Evolutionary conservation across 2,888 invertebrate species (phyloP).

Genomic region (Protonemura montana): DNA sequence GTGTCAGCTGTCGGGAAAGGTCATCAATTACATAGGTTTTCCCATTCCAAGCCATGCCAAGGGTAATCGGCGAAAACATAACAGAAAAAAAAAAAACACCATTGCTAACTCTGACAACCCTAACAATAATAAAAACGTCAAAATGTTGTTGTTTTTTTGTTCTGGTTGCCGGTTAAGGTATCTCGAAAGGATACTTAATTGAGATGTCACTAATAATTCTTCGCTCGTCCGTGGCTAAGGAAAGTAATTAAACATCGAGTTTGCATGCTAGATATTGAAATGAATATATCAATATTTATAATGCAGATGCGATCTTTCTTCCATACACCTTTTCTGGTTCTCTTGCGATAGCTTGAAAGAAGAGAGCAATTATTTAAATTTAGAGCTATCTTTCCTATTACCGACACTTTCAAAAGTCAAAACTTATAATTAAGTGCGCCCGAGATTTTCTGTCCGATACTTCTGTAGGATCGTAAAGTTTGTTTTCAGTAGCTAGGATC

Average conservation of each 20-base stretch:
- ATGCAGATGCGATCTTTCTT: not conserved
- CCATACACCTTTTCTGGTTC: not conserved
- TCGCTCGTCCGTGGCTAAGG: not conserved
- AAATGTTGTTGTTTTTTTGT: not conserved
- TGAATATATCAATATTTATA: constrained; percentile 39
- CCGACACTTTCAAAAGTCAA: constrained; percentile 25
- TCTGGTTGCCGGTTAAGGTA: not conserved
- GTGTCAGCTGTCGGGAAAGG: constrained; percentile 13
- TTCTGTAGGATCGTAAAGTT: constrained; percentile 1
- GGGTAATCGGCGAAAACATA: not conserved
- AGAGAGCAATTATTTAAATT: constrained; percentile 35
- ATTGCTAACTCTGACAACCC: too few relatives aligned
- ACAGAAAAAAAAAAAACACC: not conserved
- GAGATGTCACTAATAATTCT: constrained; percentile 39
- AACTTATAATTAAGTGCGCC: constrained; percentile 17
- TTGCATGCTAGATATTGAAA: constrained; percentile 33
- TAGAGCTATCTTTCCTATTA: constrained; percentile 37
- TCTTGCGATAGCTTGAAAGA: not conserved
- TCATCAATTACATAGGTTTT: constrained; percentile 16
- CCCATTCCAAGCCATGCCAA: not conserved
- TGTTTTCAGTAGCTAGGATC: not conserved
- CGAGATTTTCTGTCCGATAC: constrained; percentile 1
- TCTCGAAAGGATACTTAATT: constrained; percentile 28
- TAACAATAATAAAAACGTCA: constrained; percentile 33
- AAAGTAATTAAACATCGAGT: constrained; percentile 23